Evolutionary conservation across 2,113 vertebrate species (phyloP), one percentile per base, ranked within the genome.

Genomic region (Plectropomus leopardus): DNA sequence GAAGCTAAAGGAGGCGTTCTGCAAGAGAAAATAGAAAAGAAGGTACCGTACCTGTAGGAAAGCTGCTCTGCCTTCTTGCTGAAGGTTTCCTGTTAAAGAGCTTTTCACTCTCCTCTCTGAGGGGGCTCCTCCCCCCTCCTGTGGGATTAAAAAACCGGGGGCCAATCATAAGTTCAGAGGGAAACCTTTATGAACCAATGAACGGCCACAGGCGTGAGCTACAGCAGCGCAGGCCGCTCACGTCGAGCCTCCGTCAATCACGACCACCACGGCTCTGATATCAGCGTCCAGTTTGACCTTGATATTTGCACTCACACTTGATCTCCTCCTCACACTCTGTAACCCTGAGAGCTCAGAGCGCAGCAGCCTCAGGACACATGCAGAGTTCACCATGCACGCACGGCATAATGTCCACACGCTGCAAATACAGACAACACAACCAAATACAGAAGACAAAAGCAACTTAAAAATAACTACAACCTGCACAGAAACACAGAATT

Each of bases 1-100:
- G 3, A 57, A 34, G 54, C 66, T 36, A 34, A 5, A 2, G 13
- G 17, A 72, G 44, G 11, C 4, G 9, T 9, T 36, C 23, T 55
- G 47, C 5, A 30, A 14, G 54, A 86, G 24, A 61, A 28, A 42
- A 4, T 26, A 71, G 26, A 78, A 21, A 6, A 72, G 23, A 63
- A 42, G 47, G 53, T 79, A 82, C 78, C 28, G 28, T 94, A 94
- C 93, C 94, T 94, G 90, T 64, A 24, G 72, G 66, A 59, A 85
- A 80, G 91, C 85, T 82, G 83, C 76, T 76, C 72, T 86, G 78
- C 72, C 78, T 87, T 83, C 77, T 79, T 58, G 74, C 64, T 80
- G 40, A 82, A 85, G 76, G 80, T 72, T 42, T 82, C 73, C 17
- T 7, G 61, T 24, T 80, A 40, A 79, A 78, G 65, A 88, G 86